These are phyloP conservation scores for Poeciliopsis turneri DNA, from an alignment of 2,797 vertebrate species.

Conservation along the genomic window DNA sequence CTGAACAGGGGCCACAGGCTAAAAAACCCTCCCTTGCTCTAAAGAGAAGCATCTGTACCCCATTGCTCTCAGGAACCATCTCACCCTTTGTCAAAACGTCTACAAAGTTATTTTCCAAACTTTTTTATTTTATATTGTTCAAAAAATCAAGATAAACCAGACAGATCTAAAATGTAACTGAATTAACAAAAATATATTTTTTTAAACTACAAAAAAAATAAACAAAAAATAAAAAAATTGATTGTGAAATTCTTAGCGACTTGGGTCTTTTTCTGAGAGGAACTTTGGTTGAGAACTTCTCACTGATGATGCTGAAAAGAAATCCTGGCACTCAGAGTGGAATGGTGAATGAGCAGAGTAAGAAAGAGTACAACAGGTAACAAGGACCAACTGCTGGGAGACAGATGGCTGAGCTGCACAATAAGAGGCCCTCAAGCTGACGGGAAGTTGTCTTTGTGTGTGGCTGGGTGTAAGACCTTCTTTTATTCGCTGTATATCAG, in stretches of 20 bases:
- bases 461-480: slow-evolving; percentile 39
- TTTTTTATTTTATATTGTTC: slow-evolving; percentile 19
- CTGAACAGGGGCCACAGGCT: slow-evolving; percentile 40
- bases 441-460: slow-evolving; percentile 44
- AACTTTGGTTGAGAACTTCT: slow-evolving; percentile 57
- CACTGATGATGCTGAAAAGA: slow-evolving; percentile 55
- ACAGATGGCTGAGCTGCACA: slow-evolving; percentile 77
- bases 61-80: slow-evolving; percentile 51
- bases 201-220: slow-evolving; percentile 19
- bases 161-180: slow-evolving; percentile 33
- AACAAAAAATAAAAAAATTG: neutral
- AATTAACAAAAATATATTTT: slow-evolving; percentile 27
- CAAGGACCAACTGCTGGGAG: slow-evolving; percentile 78
- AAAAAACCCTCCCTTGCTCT: slow-evolving; percentile 35
- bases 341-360: slow-evolving; percentile 66
- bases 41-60: slow-evolving; percentile 67
- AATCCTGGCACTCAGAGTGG: slow-evolving; percentile 57
- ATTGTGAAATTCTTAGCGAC: slow-evolving; percentile 33
- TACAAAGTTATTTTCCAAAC: slow-evolving; percentile 25
- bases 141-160: slow-evolving; percentile 24
- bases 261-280: slow-evolving; percentile 51
- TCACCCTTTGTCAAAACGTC: slow-evolving; percentile 28
- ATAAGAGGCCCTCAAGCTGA: slow-evolving; percentile 65
- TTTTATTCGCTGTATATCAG: slow-evolving; percentile 63
- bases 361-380: slow-evolving; percentile 80